Conservation (phyloP, 1,140 invertebrate genomes). For the Metaphire vulgaris region DNA sequence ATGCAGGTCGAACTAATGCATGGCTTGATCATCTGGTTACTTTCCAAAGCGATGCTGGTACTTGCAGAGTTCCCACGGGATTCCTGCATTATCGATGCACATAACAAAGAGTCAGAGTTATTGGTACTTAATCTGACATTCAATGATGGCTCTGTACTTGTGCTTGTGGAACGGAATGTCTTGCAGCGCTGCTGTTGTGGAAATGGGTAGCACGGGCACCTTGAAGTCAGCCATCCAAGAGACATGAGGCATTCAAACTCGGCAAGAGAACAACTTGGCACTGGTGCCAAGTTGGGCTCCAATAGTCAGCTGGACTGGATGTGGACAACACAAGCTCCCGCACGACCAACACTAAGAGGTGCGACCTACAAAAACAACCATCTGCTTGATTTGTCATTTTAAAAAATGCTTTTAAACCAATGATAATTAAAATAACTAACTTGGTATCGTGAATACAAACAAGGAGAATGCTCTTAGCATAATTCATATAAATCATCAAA, state of each 20-base stretch:
- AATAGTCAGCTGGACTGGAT: slow-evolving; percentile 32
- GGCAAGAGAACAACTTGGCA: not conserved
- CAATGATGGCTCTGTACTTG: not conserved
- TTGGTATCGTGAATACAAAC: too few relatives aligned
- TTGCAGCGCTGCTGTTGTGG: not conserved
- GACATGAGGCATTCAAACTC: not conserved
- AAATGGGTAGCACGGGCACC: not conserved
- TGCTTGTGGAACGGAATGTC: not conserved
- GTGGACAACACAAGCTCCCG: slow-evolving; percentile 76
- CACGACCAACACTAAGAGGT: slow-evolving; percentile 69
- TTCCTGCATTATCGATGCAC: not conserved
- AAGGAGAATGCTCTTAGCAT: too few relatives aligned
- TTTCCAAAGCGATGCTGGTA: not conserved
- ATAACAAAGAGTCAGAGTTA: not conserved
- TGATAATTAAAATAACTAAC: too few relatives aligned
- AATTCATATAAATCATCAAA: too few relatives aligned
- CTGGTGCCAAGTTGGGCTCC: not conserved
- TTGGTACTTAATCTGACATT: not conserved
- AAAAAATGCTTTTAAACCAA: too few relatives aligned
- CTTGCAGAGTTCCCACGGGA: not conserved
- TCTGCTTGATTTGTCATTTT: too few relatives aligned
- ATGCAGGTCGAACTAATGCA: not conserved
- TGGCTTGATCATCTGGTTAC: not conserved
- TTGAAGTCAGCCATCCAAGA: not conserved
- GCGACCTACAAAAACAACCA: slow-evolving; percentile 56